These are phyloP conservation scores for Drosophila kambysellisi DNA, from an alignment of 2,888 invertebrate genomes.

Conservation along the genomic window DNA sequence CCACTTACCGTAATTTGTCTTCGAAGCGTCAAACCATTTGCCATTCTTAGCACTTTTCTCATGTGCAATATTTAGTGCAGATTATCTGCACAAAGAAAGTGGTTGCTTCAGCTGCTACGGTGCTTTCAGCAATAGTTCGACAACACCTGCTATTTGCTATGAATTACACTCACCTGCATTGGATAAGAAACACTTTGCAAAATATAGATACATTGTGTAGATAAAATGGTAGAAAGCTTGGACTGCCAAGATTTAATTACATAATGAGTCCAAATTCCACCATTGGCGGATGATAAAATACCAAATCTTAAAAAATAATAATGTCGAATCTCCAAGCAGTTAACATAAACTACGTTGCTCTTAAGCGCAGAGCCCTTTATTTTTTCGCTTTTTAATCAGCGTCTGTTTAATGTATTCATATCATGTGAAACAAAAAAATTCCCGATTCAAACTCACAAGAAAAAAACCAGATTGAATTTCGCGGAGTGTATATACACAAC, in stretches of 20 bases:
- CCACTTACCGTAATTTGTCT: conserved; percentile 52
- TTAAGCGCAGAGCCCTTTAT: background rate
- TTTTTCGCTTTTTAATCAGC: background rate
- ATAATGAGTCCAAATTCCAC: background rate
- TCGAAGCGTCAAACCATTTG: conserved; percentile 20
- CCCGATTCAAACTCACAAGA: no score
- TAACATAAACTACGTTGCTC: background rate
- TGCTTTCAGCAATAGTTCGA: conserved; percentile 27
- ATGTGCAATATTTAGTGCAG: conserved; percentile 61
- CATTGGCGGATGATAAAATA: background rate
- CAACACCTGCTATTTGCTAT: conserved; percentile 45
- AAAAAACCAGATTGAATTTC: no score
- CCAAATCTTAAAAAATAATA: background rate
- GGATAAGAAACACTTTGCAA: background rate
- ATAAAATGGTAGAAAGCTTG: background rate
- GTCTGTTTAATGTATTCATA: background rate
- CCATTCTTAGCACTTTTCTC: conserved; percentile 32
- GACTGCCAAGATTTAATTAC: background rate
- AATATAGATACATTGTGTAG: no score
- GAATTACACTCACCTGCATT: conserved; percentile 27
- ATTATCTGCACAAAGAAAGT: conserved; percentile 52
- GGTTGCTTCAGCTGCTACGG: conserved; percentile 7
- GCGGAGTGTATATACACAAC: background rate
- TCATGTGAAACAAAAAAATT: background rate
- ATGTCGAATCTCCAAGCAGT: background rate